Conservation (phyloP, 2,888 invertebrate genomes). For the Mesorhabditis spiculigera region DNA sequence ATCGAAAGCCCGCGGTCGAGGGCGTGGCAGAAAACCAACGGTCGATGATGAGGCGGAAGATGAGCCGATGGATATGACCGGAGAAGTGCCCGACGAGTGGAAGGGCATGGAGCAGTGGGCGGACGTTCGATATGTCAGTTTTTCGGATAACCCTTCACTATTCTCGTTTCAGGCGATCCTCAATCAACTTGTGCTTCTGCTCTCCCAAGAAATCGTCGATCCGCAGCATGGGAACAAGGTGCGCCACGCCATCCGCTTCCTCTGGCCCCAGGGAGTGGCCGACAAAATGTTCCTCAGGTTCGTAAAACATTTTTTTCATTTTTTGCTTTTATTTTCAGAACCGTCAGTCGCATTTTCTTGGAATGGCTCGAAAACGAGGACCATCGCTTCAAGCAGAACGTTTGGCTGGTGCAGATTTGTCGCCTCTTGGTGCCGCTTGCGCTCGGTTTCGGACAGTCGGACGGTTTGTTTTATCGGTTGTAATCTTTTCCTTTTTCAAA, state of each 20-base stretch:
- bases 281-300: neutral
- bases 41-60: constrained; percentile 4
- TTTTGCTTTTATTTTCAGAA: neutral
- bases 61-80: neutral
- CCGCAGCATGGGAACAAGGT: neutral
- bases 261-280: neutral
- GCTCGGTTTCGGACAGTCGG: neutral
- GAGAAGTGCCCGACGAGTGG: neutral
- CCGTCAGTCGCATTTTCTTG: neutral
- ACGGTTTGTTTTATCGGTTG: neutral
- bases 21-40: neutral
- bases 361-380: neutral
- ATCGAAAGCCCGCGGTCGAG: neutral
- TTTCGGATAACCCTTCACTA: neutral
- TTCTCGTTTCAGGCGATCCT: no score
- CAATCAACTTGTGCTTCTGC: neutral
- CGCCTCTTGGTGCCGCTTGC: neutral
- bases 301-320: neutral
- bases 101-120: no score
- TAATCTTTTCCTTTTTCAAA: neutral
- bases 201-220: neutral
- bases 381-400: constrained; percentile 3
- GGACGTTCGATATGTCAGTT: neutral
- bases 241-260: neutral
- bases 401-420: neutral